phyloP scores from a whole-genome alignment of 1,140 invertebrate species.

The Palaemon carinicauda region DNA sequence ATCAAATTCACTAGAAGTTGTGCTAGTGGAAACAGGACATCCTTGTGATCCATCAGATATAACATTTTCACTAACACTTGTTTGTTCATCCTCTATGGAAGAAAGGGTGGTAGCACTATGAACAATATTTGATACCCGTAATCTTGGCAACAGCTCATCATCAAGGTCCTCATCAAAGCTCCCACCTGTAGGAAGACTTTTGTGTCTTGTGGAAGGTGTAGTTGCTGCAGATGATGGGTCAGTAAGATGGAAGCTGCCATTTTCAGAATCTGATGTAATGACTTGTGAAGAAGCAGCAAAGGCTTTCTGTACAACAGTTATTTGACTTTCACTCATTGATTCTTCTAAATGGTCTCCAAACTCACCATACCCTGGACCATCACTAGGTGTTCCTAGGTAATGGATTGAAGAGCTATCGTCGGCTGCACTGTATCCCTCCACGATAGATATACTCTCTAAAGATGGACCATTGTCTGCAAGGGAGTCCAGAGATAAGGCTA shows the following conservation, averaged over 20 bases:
- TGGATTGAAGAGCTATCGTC: constrained; percentile 9
- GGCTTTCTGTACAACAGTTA: constrained; percentile 51
- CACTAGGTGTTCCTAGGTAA: constrained; percentile 24
- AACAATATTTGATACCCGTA: constrained; percentile 37
- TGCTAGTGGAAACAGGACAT: constrained; percentile 33
- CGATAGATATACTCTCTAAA: neutral
- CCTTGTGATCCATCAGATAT: constrained; percentile 49
- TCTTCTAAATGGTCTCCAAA: constrained; percentile 55
- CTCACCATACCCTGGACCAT: constrained; percentile 13
- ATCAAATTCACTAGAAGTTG: constrained; percentile 53
- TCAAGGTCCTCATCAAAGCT: constrained; percentile 59
- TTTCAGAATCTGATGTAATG: constrained; percentile 58
- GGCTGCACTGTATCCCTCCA: neutral
- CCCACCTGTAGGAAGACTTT: constrained; percentile 29
- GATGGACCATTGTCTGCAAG: constrained; percentile 17
- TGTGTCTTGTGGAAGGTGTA: constrained; percentile 55
- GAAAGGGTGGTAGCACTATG: constrained; percentile 54
- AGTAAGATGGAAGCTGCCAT: constrained; percentile 52
- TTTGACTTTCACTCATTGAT: constrained; percentile 59
- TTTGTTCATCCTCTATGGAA: constrained; percentile 53
- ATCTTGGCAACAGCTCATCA: constrained; percentile 43
- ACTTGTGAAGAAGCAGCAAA: constrained; percentile 37
- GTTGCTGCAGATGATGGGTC: constrained; percentile 55
- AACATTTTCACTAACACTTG: constrained; percentile 53
- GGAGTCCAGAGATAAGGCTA: constrained; percentile 41